A percentile compares a stretch with the other conserved stretches of the same genome.
These are phyloP conservation scores for Streptopelia turtur DNA, from an alignment of 2,797 vertebrate species.

Conservation along the genomic window DNA sequence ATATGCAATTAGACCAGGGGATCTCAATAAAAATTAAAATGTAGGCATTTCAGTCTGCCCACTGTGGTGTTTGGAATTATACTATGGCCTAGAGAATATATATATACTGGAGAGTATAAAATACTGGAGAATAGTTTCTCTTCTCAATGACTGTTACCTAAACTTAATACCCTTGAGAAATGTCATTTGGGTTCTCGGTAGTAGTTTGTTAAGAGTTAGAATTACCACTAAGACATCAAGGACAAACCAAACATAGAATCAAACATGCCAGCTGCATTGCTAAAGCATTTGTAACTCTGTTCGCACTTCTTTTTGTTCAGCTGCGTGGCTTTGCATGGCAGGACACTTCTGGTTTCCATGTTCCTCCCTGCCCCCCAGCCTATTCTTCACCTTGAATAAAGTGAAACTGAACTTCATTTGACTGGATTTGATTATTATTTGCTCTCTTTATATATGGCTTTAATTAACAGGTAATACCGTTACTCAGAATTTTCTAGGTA, in stretches of 20 bases:
- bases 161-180: background rate
- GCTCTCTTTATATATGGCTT: background rate
- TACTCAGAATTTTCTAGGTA: background rate
- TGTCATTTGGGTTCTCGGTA: background rate
- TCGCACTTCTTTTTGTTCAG: background rate
- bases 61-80: background rate
- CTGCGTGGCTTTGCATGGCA: slow-evolving; percentile 6
- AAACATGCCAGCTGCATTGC: background rate
- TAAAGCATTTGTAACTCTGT: background rate
- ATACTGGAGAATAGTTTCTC: background rate
- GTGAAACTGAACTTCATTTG: slow-evolving; percentile 18
- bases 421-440: background rate
- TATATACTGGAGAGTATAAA: background rate
- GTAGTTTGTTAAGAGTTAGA: background rate
- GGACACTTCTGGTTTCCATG: background rate
- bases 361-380: background rate
- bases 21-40: background rate
- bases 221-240: background rate
- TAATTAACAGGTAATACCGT: background rate
- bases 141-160: slow-evolving; percentile 22
- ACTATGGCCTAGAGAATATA: background rate
- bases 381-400: slow-evolving; percentile 34
- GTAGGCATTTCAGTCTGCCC: background rate
- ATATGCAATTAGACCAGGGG: slow-evolving; percentile 11
- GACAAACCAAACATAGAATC: background rate